These are phyloP conservation scores for Phyllostomus hastatus DNA, from an alignment of 2,113 vertebrate species.

Conservation along the genomic window DNA sequence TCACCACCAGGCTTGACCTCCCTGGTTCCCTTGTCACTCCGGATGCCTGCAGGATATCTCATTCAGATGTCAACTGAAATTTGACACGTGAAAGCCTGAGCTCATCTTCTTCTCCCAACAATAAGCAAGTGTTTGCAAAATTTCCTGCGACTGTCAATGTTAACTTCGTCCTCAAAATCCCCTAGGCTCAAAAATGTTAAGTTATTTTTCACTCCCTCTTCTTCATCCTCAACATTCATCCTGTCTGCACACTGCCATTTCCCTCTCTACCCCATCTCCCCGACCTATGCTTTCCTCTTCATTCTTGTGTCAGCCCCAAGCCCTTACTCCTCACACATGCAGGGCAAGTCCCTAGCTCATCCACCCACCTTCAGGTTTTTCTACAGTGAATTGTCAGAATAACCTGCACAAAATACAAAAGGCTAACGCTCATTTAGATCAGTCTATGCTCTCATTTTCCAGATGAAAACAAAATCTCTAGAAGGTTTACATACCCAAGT, in stretches of 20 bases:
- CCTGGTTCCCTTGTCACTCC: neutral
- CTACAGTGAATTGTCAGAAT: neutral
- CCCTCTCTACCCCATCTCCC: neutral
- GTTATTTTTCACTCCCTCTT: neutral
- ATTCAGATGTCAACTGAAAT: neutral
- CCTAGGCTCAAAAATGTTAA: neutral
- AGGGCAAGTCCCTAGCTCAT: neutral
- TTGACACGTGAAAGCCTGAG: conserved; percentile 12
- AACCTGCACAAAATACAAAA: neutral
- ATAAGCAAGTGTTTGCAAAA: neutral
- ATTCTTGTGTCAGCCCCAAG: neutral
- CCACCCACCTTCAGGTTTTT: neutral
- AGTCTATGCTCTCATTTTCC: neutral
- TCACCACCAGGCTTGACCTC: neutral
- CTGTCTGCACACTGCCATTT: neutral
- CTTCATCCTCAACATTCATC: neutral
- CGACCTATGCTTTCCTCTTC: neutral
- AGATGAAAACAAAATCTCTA: neutral
- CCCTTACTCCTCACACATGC: neutral
- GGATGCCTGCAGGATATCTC: conserved; percentile 14
- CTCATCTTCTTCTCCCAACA: neutral
- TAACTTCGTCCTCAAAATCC: neutral
- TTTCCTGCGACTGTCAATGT: neutral
- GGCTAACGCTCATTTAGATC: neutral
- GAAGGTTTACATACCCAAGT: neutral